phyloP scores from a whole-genome alignment of 2,113 vertebrate species.

The Chionis minor region DNA sequence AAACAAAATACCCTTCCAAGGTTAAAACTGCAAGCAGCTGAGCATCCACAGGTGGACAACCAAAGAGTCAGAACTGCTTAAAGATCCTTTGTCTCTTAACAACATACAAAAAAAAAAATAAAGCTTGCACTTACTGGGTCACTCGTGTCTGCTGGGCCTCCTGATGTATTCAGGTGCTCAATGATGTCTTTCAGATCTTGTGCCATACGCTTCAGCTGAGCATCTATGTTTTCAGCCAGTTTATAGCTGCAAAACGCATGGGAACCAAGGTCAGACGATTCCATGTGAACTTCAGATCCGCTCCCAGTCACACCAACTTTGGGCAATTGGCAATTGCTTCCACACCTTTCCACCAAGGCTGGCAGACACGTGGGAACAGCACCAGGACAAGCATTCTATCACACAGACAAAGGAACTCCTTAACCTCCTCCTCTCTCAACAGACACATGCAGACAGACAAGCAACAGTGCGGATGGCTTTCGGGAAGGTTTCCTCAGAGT shows the following conservation, averaged over 20 bases:
- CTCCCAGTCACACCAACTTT: background rate
- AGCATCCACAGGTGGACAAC: background rate
- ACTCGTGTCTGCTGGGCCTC: conserved; percentile 78
- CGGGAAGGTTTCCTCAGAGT: background rate
- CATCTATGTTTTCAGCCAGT: conserved; percentile 78
- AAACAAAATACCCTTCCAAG: background rate
- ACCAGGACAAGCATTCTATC: no score
- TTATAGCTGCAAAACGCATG: conserved; percentile 73
- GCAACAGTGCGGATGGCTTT: background rate
- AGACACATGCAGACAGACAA: background rate
- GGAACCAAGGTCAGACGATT: background rate
- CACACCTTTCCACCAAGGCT: no score
- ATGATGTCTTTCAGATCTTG: conserved; percentile 92
- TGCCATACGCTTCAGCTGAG: conserved; percentile 88
- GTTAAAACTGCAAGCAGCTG: rapidly evolving
- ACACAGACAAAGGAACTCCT: no score
- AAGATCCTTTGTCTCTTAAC: background rate
- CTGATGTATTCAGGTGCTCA: conserved; percentile 86
- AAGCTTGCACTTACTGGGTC: conserved; percentile 76
- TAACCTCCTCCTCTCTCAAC: no score
- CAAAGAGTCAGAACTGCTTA: background rate
- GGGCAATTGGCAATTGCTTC: no score
- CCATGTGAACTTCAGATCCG: background rate
- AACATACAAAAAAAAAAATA: background rate
- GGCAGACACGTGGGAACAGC: no score